Evolutionary conservation across 2,797 vertebrate species (phyloP).

Genomic region (Pipistrellus pipistrellus): DNA sequence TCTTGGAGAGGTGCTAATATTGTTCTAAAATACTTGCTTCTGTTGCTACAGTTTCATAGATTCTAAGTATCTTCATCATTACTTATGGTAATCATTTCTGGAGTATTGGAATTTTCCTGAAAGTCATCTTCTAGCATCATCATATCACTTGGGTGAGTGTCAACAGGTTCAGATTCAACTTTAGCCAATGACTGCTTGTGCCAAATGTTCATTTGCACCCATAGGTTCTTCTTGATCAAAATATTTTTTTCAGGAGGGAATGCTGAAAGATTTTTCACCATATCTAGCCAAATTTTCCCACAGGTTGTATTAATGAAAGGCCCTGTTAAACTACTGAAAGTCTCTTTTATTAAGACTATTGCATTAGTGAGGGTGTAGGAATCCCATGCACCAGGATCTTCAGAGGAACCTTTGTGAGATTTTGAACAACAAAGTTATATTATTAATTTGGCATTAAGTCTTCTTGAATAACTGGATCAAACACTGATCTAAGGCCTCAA

Average conservation of each 20-base stretch:
- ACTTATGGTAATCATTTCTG: conserved; percentile 46
- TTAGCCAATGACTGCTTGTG: neutral
- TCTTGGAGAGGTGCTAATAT: neutral
- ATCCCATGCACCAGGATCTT: conserved; percentile 21
- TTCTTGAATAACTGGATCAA: conserved; percentile 38
- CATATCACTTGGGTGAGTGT: neutral
- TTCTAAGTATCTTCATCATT: conserved; percentile 27
- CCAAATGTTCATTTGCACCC: conserved; percentile 5
- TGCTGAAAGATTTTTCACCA: conserved; percentile 30
- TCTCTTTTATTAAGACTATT: conserved; percentile 55
- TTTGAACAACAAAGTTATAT: conserved; percentile 37
- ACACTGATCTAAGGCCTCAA: neutral
- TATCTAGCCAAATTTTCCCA: conserved; percentile 46
- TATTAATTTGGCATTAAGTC: conserved; percentile 14
- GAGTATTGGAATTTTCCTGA: neutral
- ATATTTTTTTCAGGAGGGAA: neutral
- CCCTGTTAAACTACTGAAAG: conserved; percentile 37
- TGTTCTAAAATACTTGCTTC: conserved; percentile 2
- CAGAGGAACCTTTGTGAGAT: neutral
- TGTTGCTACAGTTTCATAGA: neutral
- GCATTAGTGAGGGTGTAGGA: neutral
- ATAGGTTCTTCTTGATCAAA: conserved; percentile 3
- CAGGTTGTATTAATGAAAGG: neutral
- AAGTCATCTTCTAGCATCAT: neutral
- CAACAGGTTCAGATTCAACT: conserved; percentile 42